A percentile compares a stretch with the other conserved stretches of the same genome.
These are phyloP conservation scores for Rhinolophus sinicus DNA, from an alignment of 2,113 vertebrate species.

Conservation along the genomic window DNA sequence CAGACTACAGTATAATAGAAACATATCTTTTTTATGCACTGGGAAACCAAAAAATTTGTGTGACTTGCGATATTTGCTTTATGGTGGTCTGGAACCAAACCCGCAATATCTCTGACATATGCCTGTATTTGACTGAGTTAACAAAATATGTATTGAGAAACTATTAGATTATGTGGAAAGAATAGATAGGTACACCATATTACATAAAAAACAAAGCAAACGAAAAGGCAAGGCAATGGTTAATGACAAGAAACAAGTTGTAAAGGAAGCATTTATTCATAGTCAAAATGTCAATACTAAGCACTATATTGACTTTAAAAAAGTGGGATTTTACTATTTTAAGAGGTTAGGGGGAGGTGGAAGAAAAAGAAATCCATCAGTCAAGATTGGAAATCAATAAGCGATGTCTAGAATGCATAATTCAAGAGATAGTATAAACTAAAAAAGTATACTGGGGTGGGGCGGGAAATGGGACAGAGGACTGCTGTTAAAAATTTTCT, in stretches of 20 bases:
- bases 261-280: conserved; percentile 1
- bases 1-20: too few species aligned
- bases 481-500: background rate
- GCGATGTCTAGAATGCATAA: conserved; percentile 19
- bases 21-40: too few species aligned
- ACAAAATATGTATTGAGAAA: background rate
- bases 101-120: too few species aligned
- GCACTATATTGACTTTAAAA: background rate
- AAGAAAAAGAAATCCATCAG: background rate
- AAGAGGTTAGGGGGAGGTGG: background rate
- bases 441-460: background rate
- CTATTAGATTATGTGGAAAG: background rate
- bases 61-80: too few species aligned
- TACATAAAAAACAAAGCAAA: background rate
- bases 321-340: conserved; percentile 16
- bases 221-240: conserved; percentile 14
- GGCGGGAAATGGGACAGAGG: background rate
- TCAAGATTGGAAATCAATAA: conserved; percentile 47
- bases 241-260: background rate
- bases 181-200: background rate
- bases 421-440: background rate
- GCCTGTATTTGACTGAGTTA: background rate
- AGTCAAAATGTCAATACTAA: background rate
- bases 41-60: too few species aligned
- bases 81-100: too few species aligned